Conservation (phyloP, 2,888 invertebrate species). For the Eilema sororculum region DNA sequence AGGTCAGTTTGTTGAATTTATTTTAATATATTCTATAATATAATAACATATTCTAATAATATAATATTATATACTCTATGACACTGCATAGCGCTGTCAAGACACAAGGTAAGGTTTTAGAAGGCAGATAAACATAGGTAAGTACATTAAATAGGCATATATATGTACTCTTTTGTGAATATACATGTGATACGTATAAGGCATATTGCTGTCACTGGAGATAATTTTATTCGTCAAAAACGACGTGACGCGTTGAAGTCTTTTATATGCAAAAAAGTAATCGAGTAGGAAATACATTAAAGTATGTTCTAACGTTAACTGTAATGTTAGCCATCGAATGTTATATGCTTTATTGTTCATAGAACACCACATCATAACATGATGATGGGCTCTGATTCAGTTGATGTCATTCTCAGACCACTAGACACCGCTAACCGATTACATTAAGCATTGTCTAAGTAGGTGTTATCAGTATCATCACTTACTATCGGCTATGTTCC, state of each 20-base stretch:
- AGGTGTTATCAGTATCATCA: not conserved
- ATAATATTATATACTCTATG: too few species aligned
- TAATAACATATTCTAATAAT: too few species aligned
- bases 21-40: not conserved
- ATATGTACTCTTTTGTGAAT: too few species aligned
- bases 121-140: too few species aligned
- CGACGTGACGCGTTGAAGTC: conserved; percentile 53
- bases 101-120: too few species aligned
- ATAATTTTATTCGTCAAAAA: not conserved
- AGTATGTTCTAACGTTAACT: not conserved
- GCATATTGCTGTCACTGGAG: not conserved
- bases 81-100: too few species aligned
- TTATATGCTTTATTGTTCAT: not conserved
- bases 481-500: not conserved
- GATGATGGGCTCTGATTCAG: conserved; percentile 8
- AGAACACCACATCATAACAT: not conserved
- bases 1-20: not conserved
- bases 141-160: too few species aligned
- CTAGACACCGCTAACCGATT: not conserved
- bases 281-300: not conserved
- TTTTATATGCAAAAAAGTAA: conserved; percentile 39
- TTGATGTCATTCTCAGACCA: conserved; percentile 14
- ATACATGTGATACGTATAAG: too few species aligned
- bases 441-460: not conserved
- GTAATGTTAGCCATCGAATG: not conserved